Evolutionary conservation across 2,888 invertebrate species (phyloP), one percentile per base, ranked within the genome.

Genomic region (Corythucha ciliata): DNA sequence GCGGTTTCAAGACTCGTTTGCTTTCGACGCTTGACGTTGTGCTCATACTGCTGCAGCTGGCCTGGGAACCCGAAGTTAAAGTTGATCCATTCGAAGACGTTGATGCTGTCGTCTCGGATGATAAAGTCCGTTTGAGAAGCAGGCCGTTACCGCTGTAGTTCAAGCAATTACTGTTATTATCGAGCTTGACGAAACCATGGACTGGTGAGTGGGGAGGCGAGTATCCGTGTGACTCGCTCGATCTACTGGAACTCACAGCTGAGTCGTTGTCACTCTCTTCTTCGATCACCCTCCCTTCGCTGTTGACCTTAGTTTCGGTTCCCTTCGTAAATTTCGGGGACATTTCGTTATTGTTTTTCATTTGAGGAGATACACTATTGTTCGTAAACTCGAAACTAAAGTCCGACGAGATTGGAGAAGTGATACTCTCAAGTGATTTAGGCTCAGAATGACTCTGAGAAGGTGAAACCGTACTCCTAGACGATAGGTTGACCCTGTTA

Each of bases 181-280:
- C 59, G 72, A 64, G 40, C 69, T 64, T 70, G 73, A 66, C 69
- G 54, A 72, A 70, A 56, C 76, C 77, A 48, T 76, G 72, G n/a
- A 78, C 77, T 58, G 83, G 83, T 1, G 87, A 81, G 57, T 75
- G 72, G 4, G 80, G 79, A 1, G 81, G 87, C 22, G 88, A 86
- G 58, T 79, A 78, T 54, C 79, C 80, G 57, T 81, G 79, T 3
- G 83, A 84, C 59, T 83, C 77, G 65, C 83, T 83, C 37, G 85
- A 87, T 48, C 85, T 80, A 60, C 83, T 83, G 41, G 83, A 84
- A 66, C 88, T 88, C 66, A 89, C 84, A 4, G 88, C 88, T 24
- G 88, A 89, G 68, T 90, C 89, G 63, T 86, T 87, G 66, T 89
- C 89, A 62, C 83, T 84, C 60, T 85, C 85, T 59, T 81, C 77